Percentiles rank a stretch among this genome's conserved stretches.
Evolutionary conservation across 64 coral and sea anemone species (phyloP).

Genomic region (Montipora cactus): DNA sequence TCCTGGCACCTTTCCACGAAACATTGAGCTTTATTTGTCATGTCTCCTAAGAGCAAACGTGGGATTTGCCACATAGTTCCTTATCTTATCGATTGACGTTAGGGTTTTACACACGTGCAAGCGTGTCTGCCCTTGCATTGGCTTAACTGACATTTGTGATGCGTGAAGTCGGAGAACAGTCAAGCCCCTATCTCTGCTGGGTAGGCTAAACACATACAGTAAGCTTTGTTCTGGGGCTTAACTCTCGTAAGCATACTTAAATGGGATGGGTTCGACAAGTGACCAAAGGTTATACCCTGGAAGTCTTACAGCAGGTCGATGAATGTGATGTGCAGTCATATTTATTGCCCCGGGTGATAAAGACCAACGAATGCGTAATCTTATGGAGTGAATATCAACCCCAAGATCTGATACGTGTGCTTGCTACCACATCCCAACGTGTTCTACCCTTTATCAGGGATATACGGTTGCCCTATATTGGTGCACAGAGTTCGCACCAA

Average conservation of each 20-base stretch:
- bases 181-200: background rate
- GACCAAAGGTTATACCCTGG: background rate
- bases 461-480: constrained; percentile 57
- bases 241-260: constrained; percentile 21
- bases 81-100: constrained; percentile 79
- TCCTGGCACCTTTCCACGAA: constrained; percentile 65
- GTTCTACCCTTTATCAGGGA: constrained; percentile 55
- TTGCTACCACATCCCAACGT: constrained; percentile 63
- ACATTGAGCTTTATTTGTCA: constrained; percentile 38
- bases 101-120: constrained; percentile 70
- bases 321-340: background rate
- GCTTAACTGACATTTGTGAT: constrained; percentile 59
- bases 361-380: constrained; percentile 54
- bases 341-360: constrained; percentile 28
- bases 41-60: constrained; percentile 98
- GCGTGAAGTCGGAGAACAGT: background rate
- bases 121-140: constrained; percentile 86
- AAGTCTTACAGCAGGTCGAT: constrained; percentile 17
- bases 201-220: background rate
- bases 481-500: constrained; percentile 46
- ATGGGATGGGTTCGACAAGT: constrained; percentile 19
- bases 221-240: background rate
- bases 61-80: constrained; percentile 8
- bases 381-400: constrained; percentile 48
- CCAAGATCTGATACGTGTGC: constrained; percentile 52